A percentile compares a stretch with the other conserved stretches of the same genome.
phyloP scores from a whole-genome alignment of 2,888 invertebrate species.

The Phragmatobia fuliginosa region DNA sequence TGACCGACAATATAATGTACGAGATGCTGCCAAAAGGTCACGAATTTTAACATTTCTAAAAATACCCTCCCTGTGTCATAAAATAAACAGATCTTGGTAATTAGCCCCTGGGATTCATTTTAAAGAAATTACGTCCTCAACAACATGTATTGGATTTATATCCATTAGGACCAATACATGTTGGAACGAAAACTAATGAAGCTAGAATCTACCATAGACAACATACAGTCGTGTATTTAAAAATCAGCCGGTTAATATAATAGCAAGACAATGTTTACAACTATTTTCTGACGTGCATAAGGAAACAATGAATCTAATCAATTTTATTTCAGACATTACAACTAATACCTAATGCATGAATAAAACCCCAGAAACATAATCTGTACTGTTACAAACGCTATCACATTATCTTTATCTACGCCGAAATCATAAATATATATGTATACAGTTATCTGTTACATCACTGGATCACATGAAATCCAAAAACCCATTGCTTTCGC shows the following conservation, averaged over 20 bases:
- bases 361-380: neutral
- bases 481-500: slow-evolving; percentile 26
- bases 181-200: neutral
- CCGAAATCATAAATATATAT: neutral
- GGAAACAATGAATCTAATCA: neutral
- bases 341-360: neutral
- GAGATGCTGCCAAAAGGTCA: neutral
- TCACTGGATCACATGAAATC: slow-evolving; percentile 15
- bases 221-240: neutral
- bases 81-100: neutral
- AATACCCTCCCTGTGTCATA: neutral
- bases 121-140: neutral
- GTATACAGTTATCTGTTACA: slow-evolving; percentile 11
- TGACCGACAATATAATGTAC: neutral
- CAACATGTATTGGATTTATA: too few species aligned
- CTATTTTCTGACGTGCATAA: neutral
- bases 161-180: neutral
- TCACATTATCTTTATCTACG: slow-evolving; percentile 8
- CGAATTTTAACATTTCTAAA: neutral
- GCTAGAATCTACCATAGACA: neutral
- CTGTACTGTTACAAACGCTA: neutral
- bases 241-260: neutral
- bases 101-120: neutral
- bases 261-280: neutral
- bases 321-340: neutral